A percentile compares a stretch with the other conserved stretches of the same genome.
Evolutionary conservation across 2,113 vertebrate species (phyloP).

Genomic region (Crotophaga sulcirostris): DNA sequence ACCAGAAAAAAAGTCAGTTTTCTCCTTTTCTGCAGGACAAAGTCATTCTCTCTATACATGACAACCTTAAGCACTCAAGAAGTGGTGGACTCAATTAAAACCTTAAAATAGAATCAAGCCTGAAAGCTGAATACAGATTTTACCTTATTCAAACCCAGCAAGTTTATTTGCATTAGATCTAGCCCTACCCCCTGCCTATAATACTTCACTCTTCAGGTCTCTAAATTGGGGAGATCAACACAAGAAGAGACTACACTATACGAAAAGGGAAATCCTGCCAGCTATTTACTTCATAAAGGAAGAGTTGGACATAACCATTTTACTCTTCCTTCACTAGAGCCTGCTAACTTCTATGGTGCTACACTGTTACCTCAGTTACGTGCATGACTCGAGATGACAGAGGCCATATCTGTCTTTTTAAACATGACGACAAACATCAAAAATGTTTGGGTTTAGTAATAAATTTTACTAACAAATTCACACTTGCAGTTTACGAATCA

Average conservation of each 20-base stretch:
- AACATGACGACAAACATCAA: background rate
- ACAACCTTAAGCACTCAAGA: background rate
- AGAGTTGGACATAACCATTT: background rate
- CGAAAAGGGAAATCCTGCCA: background rate
- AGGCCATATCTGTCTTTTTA: background rate
- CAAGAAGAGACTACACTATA: background rate
- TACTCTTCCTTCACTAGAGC: background rate
- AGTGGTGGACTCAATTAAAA: slow-evolving; percentile 17
- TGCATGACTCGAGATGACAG: rapidly evolving
- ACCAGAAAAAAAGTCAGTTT: background rate
- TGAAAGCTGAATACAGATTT: background rate
- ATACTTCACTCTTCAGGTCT: background rate
- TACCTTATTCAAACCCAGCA: background rate
- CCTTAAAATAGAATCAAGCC: background rate
- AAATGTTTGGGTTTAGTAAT: background rate
- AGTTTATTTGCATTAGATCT: background rate
- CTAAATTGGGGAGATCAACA: background rate
- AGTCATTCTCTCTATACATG: background rate
- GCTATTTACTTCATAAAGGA: background rate
- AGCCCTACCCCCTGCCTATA: background rate
- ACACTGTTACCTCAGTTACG: rapidly evolving
- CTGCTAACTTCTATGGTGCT: background rate
- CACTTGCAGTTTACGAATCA: background rate
- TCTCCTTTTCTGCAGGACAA: background rate
- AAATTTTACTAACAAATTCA: background rate